These are phyloP conservation scores for Kryphioiulus occultus DNA, from an alignment of 2,888 invertebrate species.

Conservation along the genomic window DNA sequence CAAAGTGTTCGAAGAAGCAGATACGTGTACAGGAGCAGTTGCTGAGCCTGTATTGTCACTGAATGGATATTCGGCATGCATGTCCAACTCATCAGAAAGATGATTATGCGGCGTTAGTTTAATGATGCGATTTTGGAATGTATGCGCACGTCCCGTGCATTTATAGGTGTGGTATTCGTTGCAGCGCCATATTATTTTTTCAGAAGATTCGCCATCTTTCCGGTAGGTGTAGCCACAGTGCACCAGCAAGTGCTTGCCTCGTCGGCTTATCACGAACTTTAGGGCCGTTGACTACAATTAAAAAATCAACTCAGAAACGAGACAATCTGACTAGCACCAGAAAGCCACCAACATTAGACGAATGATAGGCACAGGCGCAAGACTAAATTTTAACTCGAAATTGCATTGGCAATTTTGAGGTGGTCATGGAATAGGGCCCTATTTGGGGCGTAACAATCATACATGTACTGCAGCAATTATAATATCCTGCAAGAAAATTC, in stretches of 20 bases:
- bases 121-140: not conserved
- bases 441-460: no score
- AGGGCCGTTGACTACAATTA: not conserved
- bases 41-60: not conserved
- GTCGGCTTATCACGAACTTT: not conserved
- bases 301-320: not conserved
- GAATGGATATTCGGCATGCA: not conserved
- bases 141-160: not conserved
- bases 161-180: not conserved
- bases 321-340: not conserved
- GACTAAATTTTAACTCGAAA: not conserved
- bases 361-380: not conserved
- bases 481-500: no score
- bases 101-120: not conserved
- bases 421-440: no score
- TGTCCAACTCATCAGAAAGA: not conserved
- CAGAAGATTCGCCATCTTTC: not conserved
- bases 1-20: not conserved
- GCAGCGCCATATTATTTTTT: not conserved
- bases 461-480: no score
- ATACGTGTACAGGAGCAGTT: not conserved
- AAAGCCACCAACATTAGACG: not conserved
- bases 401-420: not conserved
- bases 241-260: not conserved
- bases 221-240: not conserved